phyloP scores from a whole-genome alignment of 2,888 invertebrate genomes.

The Philonicus albiceps region DNA sequence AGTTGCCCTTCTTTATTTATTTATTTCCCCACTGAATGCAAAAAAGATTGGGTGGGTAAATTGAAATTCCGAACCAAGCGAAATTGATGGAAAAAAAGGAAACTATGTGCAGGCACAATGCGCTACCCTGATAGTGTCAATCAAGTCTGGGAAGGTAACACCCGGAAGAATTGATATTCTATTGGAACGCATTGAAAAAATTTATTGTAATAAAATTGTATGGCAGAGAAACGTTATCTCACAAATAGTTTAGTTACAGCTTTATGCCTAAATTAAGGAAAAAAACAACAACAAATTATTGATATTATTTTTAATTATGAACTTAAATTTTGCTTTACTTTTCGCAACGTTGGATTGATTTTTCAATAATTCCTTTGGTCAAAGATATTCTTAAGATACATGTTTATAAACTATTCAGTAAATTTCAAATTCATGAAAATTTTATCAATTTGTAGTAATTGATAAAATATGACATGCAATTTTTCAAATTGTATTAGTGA shows the following conservation, averaged over 20 bases:
- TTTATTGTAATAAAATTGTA: not conserved
- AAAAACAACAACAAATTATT: not conserved
- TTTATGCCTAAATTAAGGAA: not conserved
- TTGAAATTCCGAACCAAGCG: not conserved
- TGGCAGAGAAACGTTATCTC: not conserved
- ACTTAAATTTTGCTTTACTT: not conserved
- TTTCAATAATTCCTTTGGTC: not conserved
- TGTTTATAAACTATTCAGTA: not conserved
- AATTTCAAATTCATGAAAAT: not conserved
- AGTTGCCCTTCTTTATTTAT: not conserved
- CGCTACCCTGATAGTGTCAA: not conserved
- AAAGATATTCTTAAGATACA: not conserved
- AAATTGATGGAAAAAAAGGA: not conserved
- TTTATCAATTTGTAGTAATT: not conserved
- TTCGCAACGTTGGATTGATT: not conserved
- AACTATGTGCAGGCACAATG: not conserved
- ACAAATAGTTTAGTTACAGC: not conserved
- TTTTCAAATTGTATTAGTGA: not conserved
- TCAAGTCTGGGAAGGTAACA: not conserved
- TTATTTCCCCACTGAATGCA: not conserved
- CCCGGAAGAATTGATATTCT: not conserved
- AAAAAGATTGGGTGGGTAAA: not conserved
- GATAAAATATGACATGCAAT: no score
- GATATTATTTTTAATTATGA: not conserved
- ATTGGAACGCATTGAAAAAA: not conserved